Evolutionary conservation across 2,113 vertebrate species (phyloP).

Genomic region (Raphicerus campestris): DNA sequence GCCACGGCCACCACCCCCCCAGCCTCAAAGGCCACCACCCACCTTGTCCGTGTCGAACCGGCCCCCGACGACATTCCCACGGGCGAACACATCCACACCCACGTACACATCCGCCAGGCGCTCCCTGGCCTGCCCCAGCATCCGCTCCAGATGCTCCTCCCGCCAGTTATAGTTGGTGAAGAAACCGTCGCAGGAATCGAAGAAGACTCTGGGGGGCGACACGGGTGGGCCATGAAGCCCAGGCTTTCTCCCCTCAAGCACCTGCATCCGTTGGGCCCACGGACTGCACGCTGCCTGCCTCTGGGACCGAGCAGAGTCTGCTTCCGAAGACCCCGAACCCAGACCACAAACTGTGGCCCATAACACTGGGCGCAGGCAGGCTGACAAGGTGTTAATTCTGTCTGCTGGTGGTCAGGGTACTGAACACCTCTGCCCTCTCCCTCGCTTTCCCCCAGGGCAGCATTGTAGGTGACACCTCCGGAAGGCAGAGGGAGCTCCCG

Average conservation of each 20-base stretch:
- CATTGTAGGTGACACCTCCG: fast-evolving
- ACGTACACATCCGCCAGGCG: conserved; percentile 87
- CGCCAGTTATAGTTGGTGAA: conserved; percentile 99
- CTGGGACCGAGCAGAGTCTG: neutral
- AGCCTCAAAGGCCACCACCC: neutral
- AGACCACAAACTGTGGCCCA: fast-evolving
- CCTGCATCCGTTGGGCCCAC: fast-evolving
- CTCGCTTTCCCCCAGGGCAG: neutral
- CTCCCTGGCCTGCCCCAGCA: conserved; percentile 53
- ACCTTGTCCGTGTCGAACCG: conserved; percentile 91
- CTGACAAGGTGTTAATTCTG: fast-evolving
- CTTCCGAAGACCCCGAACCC: neutral
- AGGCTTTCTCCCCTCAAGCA: fast-evolving
- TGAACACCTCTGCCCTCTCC: fast-evolving
- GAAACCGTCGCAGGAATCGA: conserved; percentile 91
- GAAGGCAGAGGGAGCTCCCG: fast-evolving
- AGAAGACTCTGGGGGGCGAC: conserved; percentile 83
- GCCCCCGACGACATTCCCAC: conserved; percentile 88
- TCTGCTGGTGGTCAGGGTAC: fast-evolving
- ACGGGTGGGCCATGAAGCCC: neutral
- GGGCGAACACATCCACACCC: conserved; percentile 93
- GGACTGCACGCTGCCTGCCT: fast-evolving
- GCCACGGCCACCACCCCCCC: neutral
- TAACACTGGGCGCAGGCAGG: fast-evolving
- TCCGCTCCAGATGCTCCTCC: conserved; percentile 83